phyloP scores from a whole-genome alignment of 1,140 invertebrate species.

The Drosophila kurseongensis region DNA sequence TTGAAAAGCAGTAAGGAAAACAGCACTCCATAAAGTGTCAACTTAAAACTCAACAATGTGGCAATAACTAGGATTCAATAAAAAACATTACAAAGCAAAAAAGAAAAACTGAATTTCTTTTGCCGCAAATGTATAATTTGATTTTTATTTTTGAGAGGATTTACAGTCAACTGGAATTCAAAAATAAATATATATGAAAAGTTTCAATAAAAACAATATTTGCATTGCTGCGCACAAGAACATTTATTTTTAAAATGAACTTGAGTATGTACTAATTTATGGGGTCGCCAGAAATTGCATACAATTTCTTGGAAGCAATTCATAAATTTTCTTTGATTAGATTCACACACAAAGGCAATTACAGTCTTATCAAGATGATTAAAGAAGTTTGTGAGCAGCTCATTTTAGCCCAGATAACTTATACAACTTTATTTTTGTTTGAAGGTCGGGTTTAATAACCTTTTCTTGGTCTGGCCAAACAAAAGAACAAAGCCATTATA shows the following conservation, averaged over 20 bases:
- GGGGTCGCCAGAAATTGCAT: conserved; percentile 39
- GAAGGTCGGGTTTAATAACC: conserved; percentile 56
- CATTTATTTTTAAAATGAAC: conserved; percentile 34
- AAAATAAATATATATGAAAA: background rate
- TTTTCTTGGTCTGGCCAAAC: conserved; percentile 10
- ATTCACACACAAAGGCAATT: conserved; percentile 2
- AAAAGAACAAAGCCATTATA: conserved; percentile 26
- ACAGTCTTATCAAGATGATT: conserved; percentile 11
- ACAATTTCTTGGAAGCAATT: conserved; percentile 14
- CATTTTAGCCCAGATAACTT: conserved; percentile 16
- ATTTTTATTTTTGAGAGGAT: background rate
- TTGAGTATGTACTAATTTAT: conserved; percentile 23
- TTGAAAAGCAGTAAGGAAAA: conserved; percentile 14
- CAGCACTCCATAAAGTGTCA: conserved; percentile 4
- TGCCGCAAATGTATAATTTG: background rate
- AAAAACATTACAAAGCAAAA: background rate
- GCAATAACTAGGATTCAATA: conserved; percentile 23
- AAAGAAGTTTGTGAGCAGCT: conserved; percentile 16
- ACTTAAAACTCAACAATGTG: conserved; percentile 23
- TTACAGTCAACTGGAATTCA: no score
- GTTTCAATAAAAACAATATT: background rate
- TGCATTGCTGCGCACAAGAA: background rate
- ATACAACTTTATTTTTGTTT: conserved; percentile 18
- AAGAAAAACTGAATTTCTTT: background rate
- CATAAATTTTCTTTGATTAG: conserved; percentile 34